Conservation (phyloP, 1,140 invertebrate genomes). For the Arion vulgaris region DNA sequence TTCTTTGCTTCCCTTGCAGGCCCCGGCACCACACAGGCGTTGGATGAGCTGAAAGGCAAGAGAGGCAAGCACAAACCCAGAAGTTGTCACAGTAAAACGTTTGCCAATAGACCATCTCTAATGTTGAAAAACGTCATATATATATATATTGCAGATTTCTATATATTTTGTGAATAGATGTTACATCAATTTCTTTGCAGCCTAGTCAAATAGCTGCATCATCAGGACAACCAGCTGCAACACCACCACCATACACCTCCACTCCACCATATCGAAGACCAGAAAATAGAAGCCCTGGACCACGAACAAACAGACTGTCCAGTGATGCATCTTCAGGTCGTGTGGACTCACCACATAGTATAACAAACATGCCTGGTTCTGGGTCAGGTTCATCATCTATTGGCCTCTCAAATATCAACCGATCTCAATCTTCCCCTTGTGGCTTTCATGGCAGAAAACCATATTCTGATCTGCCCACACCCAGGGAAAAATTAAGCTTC, state of each 20-base stretch:
- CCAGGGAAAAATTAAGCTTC: slow-evolving; percentile 26
- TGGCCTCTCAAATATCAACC: not conserved
- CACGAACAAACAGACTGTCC: not conserved
- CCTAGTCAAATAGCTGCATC: not conserved
- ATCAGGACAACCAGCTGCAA: slow-evolving; percentile 5
- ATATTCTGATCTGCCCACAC: slow-evolving; percentile 13
- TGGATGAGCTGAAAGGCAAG: no score
- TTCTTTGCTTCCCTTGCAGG: no score
- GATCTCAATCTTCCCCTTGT: slow-evolving; percentile 34
- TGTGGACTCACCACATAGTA: slow-evolving; percentile 1
- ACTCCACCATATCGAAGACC: slow-evolving; percentile 59
- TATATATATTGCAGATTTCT: no score
- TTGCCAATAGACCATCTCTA: no score
- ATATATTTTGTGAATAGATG: no score
- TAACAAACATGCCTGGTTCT: not conserved
- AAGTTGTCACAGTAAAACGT: no score
- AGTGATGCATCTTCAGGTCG: slow-evolving; percentile 27
- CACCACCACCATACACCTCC: slow-evolving; percentile 54
- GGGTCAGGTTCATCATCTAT: not conserved
- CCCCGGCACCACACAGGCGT: no score
- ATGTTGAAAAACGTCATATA: no score
- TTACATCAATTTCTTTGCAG: no score
- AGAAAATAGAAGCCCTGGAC: not conserved
- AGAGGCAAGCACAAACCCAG: no score
- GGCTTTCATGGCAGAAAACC: slow-evolving; percentile 38